Percentiles rank a stretch among this genome's conserved stretches.
Conservation (phyloP, 2,113 vertebrate species). For the Galbula dea region DNA sequence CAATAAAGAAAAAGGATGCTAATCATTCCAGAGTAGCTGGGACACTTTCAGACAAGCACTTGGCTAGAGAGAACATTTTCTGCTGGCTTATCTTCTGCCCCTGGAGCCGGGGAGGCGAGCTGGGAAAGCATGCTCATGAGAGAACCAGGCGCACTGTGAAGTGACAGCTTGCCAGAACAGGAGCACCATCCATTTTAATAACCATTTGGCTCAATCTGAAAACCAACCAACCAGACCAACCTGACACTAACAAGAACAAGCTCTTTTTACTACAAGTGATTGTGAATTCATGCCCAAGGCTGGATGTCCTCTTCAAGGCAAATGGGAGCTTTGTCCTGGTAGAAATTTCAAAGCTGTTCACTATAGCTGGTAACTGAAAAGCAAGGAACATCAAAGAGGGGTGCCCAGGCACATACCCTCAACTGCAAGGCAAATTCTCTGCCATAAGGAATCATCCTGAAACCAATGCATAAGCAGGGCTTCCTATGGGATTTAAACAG, state of each 20-base stretch:
- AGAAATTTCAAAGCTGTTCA: slow-evolving; percentile 40
- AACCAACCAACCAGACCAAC: slow-evolving; percentile 62
- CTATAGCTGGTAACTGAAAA: not conserved
- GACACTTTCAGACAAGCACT: slow-evolving; percentile 24
- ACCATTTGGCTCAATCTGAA: slow-evolving; percentile 64
- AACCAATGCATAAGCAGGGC: not conserved
- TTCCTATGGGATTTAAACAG: not conserved
- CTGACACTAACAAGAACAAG: slow-evolving; percentile 54
- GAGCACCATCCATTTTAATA: slow-evolving; percentile 63
- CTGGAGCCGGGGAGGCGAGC: not conserved
- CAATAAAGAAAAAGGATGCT: slow-evolving; percentile 4
- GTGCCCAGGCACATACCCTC: not conserved
- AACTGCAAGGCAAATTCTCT: slow-evolving; percentile 5
- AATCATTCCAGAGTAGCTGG: slow-evolving; percentile 30
- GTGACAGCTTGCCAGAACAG: slow-evolving; percentile 61
- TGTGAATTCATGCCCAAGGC: slow-evolving; percentile 54
- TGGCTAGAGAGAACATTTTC: slow-evolving; percentile 31
- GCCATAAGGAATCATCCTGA: not conserved
- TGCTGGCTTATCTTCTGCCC: slow-evolving; percentile 39
- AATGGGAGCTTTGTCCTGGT: slow-evolving; percentile 37
- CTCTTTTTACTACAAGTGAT: slow-evolving; percentile 27
- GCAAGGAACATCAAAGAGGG: slow-evolving; percentile 22
- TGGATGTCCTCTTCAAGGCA: slow-evolving; percentile 49
- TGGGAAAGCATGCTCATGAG: not conserved
- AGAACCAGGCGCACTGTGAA: not conserved